Evolutionary conservation across 1,140 invertebrate species (phyloP).

Genomic region (Rhopalosiphum maidis): DNA sequence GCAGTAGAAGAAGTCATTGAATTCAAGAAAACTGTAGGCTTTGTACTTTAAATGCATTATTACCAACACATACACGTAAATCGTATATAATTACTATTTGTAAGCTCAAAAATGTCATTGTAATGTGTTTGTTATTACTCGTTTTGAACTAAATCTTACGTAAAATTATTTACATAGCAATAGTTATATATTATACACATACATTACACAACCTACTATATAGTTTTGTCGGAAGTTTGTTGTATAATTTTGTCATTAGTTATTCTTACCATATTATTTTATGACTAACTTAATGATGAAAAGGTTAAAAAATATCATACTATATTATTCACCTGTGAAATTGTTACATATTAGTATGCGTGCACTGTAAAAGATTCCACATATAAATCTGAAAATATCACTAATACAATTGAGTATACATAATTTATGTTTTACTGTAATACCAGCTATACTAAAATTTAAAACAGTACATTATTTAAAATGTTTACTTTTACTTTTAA

Average conservation of each 20-base stretch:
- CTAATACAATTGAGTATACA: background rate
- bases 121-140: background rate
- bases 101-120: background rate
- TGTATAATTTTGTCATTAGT: background rate
- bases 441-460: background rate
- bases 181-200: background rate
- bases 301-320: background rate
- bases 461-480: background rate
- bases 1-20: background rate
- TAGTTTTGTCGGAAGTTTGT: background rate
- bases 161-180: background rate
- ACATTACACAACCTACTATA: too few species aligned
- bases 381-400: background rate
- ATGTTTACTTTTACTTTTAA: background rate
- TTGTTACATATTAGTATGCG: background rate
- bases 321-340: background rate
- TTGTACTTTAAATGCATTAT: background rate
- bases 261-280: background rate
- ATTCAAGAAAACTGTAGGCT: background rate
- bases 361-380: background rate
- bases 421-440: too few species aligned
- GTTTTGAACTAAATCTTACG: background rate
- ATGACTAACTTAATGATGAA: background rate
- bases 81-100: background rate
- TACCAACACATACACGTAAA: background rate